These are phyloP conservation scores for Oreortyx pictus DNA, from an alignment of 2,797 vertebrate genomes.

Conservation along the genomic window DNA sequence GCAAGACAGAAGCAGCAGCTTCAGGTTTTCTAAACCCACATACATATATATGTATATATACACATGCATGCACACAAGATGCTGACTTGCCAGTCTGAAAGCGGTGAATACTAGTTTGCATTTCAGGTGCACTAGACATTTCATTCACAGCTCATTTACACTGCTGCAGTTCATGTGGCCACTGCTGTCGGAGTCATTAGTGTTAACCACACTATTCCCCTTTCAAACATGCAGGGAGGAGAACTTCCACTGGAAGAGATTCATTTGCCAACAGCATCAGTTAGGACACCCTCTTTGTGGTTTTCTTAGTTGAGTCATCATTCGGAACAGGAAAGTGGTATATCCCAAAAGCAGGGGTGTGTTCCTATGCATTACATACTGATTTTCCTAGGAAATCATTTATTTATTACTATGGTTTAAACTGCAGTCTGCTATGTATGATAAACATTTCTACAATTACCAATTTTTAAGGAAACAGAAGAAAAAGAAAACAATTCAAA, in stretches of 20 bases:
- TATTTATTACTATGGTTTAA: neutral
- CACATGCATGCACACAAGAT: neutral
- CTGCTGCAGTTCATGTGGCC: rapidly evolving
- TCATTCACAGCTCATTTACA: neutral
- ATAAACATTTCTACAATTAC: neutral
- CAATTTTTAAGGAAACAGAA: neutral
- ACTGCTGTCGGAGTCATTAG: rapidly evolving
- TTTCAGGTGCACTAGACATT: neutral
- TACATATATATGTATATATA: neutral
- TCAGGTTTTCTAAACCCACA: neutral
- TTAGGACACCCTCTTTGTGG: neutral
- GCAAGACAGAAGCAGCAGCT: neutral
- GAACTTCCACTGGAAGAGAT: neutral
- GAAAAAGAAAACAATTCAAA: neutral
- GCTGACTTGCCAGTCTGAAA: neutral
- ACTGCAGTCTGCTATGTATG: neutral
- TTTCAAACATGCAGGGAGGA: neutral
- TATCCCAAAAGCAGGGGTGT: neutral
- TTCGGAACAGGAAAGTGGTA: neutral
- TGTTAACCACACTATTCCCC: neutral
- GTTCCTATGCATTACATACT: neutral
- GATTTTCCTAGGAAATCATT: neutral
- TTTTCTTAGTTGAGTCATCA: neutral
- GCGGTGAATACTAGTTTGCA: neutral
- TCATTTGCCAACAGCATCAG: neutral